These are phyloP conservation scores for Desmodus rotundus DNA, from an alignment of 2,113 vertebrate genomes.

Conservation along the genomic window DNA sequence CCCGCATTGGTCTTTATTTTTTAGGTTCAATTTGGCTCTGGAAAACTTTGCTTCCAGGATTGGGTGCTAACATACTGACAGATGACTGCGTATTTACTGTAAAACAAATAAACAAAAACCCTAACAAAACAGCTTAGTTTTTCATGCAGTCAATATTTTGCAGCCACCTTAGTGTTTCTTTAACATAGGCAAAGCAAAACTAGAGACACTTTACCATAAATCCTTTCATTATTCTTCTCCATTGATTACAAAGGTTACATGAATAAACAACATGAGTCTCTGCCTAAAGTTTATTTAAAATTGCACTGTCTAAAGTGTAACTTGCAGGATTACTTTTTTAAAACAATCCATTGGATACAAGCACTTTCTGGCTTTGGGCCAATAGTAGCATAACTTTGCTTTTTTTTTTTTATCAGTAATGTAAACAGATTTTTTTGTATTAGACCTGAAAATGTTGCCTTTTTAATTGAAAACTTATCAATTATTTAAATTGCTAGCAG, in stretches of 20 bases:
- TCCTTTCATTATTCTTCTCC: background rate
- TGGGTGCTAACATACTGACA: background rate
- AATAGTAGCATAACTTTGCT: slow-evolving; percentile 18
- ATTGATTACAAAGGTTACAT: background rate
- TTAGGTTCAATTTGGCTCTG: background rate
- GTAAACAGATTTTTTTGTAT: slow-evolving; percentile 72
- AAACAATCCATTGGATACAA: background rate
- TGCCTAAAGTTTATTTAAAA: background rate
- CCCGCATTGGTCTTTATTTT: background rate
- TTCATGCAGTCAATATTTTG: background rate
- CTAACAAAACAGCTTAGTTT: background rate
- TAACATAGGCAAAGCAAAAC: background rate
- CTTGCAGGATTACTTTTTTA: background rate
- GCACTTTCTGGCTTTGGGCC: slow-evolving; percentile 57
- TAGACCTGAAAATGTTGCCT: slow-evolving; percentile 65
- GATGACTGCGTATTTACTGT: background rate
- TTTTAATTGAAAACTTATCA: slow-evolving; percentile 79
- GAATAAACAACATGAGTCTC: background rate
- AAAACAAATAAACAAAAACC: background rate
- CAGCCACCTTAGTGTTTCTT: slow-evolving; percentile 5
- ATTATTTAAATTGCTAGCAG: slow-evolving; percentile 71
- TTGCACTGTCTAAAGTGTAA: background rate
- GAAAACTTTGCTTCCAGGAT: background rate
- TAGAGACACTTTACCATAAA: background rate
- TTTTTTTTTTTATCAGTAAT: slow-evolving; percentile 61